phyloP scores from a whole-genome alignment of 2,888 invertebrate species.

The Apodemia duryi region DNA sequence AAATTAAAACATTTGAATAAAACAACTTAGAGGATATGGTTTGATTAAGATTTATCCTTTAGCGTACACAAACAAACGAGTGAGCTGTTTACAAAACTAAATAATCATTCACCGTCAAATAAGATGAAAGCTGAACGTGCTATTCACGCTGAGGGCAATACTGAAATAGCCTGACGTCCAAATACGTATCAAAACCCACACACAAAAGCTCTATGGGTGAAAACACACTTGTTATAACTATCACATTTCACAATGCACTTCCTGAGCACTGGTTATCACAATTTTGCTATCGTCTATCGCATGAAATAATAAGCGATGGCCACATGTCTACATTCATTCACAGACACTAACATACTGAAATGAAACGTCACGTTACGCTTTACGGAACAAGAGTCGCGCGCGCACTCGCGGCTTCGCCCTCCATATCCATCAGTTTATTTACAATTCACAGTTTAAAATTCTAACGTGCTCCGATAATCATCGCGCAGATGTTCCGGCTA shows the following conservation, averaged over 20 bases:
- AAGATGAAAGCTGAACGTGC: conserved; percentile 11
- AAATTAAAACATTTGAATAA: not conserved
- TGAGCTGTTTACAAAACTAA: conserved; percentile 46
- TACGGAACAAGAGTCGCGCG: conserved; percentile 40
- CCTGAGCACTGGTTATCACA: conserved; percentile 5
- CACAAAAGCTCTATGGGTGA: conserved; percentile 34
- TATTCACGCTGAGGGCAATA: conserved; percentile 50
- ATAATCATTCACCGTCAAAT: conserved; percentile 11
- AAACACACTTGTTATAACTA: conserved; percentile 32
- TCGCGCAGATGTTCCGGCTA: conserved; percentile 46
- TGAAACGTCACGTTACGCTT: conserved; percentile 19
- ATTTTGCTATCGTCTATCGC: not conserved
- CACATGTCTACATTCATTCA: conserved; percentile 52
- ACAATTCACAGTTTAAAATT: conserved; percentile 71
- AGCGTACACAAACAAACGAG: conserved; percentile 32
- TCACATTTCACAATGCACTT: conserved; percentile 24
- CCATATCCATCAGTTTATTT: conserved; percentile 64
- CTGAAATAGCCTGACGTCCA: conserved; percentile 63
- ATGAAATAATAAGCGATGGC: conserved; percentile 1
- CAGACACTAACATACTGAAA: conserved; percentile 62
- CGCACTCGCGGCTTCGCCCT: conserved; percentile 62
- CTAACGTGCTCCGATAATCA: conserved; percentile 69
- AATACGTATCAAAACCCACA: conserved; percentile 49
- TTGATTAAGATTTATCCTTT: conserved; percentile 4
- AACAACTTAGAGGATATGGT: not conserved